These are phyloP conservation scores for Acleris literana DNA, from an alignment of 2,888 invertebrate species.

Conservation along the genomic window DNA sequence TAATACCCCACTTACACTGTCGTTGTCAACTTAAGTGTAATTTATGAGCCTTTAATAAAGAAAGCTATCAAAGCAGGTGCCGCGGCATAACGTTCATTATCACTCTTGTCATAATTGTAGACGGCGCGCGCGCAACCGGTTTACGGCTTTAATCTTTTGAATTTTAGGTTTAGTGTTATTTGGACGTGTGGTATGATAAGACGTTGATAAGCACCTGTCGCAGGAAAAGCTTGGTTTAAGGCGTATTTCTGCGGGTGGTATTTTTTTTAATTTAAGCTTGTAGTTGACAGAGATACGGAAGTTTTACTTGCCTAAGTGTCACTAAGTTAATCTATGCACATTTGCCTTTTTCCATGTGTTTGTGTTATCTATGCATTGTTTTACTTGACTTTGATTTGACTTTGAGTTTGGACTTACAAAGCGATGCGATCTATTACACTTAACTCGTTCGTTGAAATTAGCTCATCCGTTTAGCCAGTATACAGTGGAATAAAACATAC, in stretches of 20 bases:
- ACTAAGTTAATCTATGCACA: no score
- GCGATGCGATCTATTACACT: no score
- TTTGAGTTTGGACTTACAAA: no score
- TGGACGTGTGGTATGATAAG: constrained; percentile 1
- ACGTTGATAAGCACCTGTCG: constrained; percentile 9
- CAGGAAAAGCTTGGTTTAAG: constrained; percentile 7
- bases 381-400: no score
- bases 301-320: no score
- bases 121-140: not conserved
- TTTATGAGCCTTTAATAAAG: constrained; percentile 18
- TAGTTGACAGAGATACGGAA: no score
- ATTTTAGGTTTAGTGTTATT: not conserved
- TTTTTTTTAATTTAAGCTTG: not conserved
- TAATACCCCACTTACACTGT: constrained; percentile 2
- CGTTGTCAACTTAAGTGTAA: constrained; percentile 10
- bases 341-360: no score
- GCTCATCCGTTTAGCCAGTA: no score
- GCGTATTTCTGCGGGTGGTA: constrained; percentile 8
- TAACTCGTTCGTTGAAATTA: no score
- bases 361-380: no score
- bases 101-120: constrained; percentile 7
- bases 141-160: not conserved
- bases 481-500: no score
- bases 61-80: constrained; percentile 22
- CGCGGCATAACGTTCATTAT: constrained; percentile 13